Conservation (phyloP, 1,140 invertebrate genomes). For the Mesaphorura yosii region DNA sequence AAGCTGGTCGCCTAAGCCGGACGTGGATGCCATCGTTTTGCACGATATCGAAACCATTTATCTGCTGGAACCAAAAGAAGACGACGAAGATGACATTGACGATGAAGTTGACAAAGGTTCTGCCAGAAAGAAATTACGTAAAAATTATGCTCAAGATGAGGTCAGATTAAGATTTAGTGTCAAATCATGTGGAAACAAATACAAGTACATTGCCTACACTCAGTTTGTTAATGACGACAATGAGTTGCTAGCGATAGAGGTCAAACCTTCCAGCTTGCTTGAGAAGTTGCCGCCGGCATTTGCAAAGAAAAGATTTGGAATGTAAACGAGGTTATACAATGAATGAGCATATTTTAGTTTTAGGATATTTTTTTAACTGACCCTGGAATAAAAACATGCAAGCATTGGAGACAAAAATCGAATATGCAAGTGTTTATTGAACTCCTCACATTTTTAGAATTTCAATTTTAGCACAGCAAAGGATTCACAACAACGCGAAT, state of each 20-base stretch:
- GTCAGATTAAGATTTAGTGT: constrained; percentile 4
- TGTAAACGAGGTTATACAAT: constrained; percentile 14
- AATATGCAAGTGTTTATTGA: neutral
- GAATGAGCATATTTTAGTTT: too few species aligned
- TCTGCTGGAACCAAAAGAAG: constrained; percentile 15
- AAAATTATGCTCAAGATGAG: too few species aligned
- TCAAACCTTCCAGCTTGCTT: constrained; percentile 22
- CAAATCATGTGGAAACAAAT: constrained; percentile 17
- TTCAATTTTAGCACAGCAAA: constrained; percentile 15
- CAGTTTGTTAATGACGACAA: constrained; percentile 19
- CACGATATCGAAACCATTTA: constrained; percentile 18
- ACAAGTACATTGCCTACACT: constrained; percentile 22
- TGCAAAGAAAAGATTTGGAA: constrained; percentile 28
- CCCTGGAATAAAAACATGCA: neutral
- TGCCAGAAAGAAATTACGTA: too few species aligned
- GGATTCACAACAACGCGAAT: constrained; percentile 13
- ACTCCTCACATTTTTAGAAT: neutral
- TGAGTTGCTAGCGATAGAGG: constrained; percentile 24
- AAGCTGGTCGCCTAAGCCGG: constrained; percentile 16
- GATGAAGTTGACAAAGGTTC: too few species aligned
- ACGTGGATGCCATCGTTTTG: constrained; percentile 11
- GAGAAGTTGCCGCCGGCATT: constrained; percentile 27
- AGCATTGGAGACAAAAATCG: constrained; percentile 1
- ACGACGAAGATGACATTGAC: too few species aligned
- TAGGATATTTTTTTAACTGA: neutral